phyloP scores from a whole-genome alignment of 2,888 invertebrate genomes.

The Lochmaea capreae region DNA sequence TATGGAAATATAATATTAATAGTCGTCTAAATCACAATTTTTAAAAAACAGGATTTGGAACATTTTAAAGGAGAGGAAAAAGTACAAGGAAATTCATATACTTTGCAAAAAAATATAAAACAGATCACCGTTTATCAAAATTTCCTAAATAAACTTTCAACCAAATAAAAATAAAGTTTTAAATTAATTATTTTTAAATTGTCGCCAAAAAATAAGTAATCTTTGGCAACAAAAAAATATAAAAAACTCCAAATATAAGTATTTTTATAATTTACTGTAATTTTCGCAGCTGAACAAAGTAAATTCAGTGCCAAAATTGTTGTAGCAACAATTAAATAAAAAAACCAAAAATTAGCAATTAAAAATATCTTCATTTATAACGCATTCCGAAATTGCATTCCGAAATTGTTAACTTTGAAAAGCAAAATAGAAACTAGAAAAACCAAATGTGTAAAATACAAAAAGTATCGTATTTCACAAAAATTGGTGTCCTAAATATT shows the following conservation, averaged over 20 bases:
- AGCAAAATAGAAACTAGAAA: not conserved
- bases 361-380: not conserved
- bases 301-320: not conserved
- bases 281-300: not conserved
- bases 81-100: no score
- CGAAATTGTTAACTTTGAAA: not conserved
- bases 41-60: no score
- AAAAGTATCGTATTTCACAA: constrained; percentile 4
- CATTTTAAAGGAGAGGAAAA: no score
- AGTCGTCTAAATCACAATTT: no score
- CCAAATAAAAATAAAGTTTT: no score
- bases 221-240: not conserved
- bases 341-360: not conserved
- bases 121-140: not conserved
- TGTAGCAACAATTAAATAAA: not conserved
- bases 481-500: not conserved
- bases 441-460: constrained; percentile 1
- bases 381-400: not conserved
- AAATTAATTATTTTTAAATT: not conserved
- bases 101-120: no score
- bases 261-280: not conserved
- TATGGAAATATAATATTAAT: no score
- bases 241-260: not conserved
- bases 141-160: no score
- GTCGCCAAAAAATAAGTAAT: not conserved